Evolutionary conservation across 2,888 invertebrate species (phyloP).

Genomic region (Clunio marinus): DNA sequence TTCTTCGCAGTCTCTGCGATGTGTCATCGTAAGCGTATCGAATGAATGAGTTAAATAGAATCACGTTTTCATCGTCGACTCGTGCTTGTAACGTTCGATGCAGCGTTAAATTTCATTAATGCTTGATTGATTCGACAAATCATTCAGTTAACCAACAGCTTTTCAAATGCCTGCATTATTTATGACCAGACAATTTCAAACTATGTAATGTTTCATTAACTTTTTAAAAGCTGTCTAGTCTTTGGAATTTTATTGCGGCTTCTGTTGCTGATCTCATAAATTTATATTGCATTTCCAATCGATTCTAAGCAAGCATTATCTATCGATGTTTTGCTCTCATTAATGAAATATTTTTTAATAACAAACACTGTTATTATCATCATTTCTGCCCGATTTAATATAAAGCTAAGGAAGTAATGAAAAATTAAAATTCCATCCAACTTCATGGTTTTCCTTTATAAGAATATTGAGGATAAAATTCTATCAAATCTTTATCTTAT

Average conservation of each 20-base stretch:
- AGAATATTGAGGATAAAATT: too few species aligned
- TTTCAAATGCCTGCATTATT: background rate
- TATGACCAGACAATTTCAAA: background rate
- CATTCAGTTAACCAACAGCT: background rate
- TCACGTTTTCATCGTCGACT: constrained; percentile 22
- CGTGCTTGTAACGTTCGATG: background rate
- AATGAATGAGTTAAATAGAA: background rate
- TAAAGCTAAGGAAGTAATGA: too few species aligned
- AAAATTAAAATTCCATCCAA: too few species aligned
- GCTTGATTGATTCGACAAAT: constrained; percentile 12
- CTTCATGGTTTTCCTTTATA: too few species aligned
- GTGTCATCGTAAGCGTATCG: background rate
- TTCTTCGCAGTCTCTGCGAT: background rate
- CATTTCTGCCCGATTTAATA: too few species aligned
- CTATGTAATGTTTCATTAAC: background rate
- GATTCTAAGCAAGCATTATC: background rate
- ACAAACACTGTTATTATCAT: too few species aligned
- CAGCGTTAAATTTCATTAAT: constrained; percentile 24
- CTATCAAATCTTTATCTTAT: too few species aligned
- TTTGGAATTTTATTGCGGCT: background rate
- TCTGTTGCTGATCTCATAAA: background rate
- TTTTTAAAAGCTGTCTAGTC: background rate
- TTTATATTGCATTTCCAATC: background rate
- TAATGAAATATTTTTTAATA: too few species aligned
- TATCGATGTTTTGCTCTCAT: too few species aligned